Base-by-base conservation (phyloP, 2,888 invertebrate genomes). In the Alviniconcha strummeri region DNA sequence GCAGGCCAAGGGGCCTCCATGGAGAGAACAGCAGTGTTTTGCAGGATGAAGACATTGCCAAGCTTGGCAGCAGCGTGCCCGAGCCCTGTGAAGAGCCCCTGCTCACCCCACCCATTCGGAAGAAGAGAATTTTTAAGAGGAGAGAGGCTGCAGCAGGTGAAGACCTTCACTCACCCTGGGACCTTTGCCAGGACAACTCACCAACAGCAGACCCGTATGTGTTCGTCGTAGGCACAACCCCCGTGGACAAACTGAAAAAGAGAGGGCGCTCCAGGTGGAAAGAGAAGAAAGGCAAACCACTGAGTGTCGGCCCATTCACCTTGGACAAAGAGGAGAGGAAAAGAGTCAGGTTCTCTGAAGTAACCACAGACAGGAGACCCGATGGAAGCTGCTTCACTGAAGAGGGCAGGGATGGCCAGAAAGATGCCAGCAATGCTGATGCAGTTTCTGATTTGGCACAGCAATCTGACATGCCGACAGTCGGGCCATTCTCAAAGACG, bases 211-310 rank as follows among this genome's bases (percentile, higher is more conserved):
- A 85, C 69, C 85, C 85, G 0, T 85, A 82, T 55, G 54, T 75
- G 54, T 85, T 85, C 52, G 78, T 56, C 36, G 83, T 79, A 15
- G 82, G 85, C 8, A 78, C 82, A 17, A 85, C 85, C 17, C 85
- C 85, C 13, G 83, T 85, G 78, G 69, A 78, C 60, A 85, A 85
- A 57, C 57, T 76, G 11, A 83, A 85, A 60, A 85, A 85, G 60
- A 84, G 81, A 15, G 82, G 78, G 71, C 57, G 80, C 15, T 17
- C 82, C 75, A 69, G 19, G 56, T 19, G 69, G 2, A 77, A 76
- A 77, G 71, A 85, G 75, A 85, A 76, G 67, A 77, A 60, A 77
- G 69, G 80, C 60, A 69, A 80, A 13, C 54, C 80, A n/a, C 57
- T 13, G 6, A 19, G 15, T 7, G 77, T 78, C 17, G 64, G 54